Base-by-base conservation (phyloP, 2,113 vertebrate genomes). In the Etheostoma cragini region DNA sequence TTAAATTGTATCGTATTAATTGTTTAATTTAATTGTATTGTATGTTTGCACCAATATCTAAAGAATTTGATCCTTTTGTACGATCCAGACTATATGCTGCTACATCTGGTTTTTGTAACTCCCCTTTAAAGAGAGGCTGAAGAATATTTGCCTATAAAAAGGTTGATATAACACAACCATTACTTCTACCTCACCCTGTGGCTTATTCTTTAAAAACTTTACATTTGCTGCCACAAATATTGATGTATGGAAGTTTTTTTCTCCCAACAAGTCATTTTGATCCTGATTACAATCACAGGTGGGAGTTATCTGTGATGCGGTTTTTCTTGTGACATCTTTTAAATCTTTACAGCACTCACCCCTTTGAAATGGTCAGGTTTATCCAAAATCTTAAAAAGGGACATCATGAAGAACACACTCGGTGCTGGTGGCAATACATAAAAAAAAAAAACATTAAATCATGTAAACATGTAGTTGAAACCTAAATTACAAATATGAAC, bases 161-260 rank as follows among this genome's bases (percentile, higher is more conserved):
- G 70, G 46, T 49, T 63, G 50, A 47, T 35, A 8, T 19, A 54
- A 63, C 45, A 61, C 35, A 4, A 53, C 15, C 26, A 30, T 14
- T 38, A 8, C 45, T 24, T 19, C 54, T 38, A 38, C 8, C 8
- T 70, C 57, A 53, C 54, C 54, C 71, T 53, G 33, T 22, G 63
- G 63, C 64, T 46, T 24, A 0, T 30, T 58, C 61, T 35, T 58
- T 8, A 38, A n/a, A 73, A 68, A 47, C 35, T 45, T 58, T 10
- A 73, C 19, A 35, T 60, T n/a, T 46, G 53, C 62, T 10, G 6
- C 22, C 10, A 64, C 30, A 73, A 66, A 67, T n/a, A 26, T 75
- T 10, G 16, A 72, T 4, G 70, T 74, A 45, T 3, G 17, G 35
- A 10, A 42, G 12, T 70, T 64, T 63, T 69, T 57, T 52, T 38